phyloP scores from a whole-genome alignment of 2,113 vertebrate genomes.

The Stomatorhinus ivindoensis region DNA sequence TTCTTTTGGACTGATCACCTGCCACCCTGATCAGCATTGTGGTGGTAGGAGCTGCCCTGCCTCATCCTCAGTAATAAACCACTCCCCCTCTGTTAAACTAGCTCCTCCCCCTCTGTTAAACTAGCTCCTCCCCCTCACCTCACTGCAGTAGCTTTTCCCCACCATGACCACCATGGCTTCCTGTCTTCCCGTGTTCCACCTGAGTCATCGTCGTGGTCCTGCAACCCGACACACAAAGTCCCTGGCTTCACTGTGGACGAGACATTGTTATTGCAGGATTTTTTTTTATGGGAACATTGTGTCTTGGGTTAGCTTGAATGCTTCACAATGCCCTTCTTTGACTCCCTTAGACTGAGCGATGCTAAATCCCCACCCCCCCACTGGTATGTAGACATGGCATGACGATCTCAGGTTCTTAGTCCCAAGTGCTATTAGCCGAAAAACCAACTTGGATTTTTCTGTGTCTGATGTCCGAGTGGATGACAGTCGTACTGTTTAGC shows the following conservation, averaged over 20 bases:
- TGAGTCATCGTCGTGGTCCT: not conserved
- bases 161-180: not conserved
- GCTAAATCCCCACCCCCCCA: not conserved
- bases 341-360: not conserved
- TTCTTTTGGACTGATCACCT: not conserved
- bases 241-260: not conserved
- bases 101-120: too few species aligned
- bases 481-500: not conserved
- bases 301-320: not conserved
- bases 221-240: not conserved
- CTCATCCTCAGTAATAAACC: not conserved
- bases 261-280: not conserved
- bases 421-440: not conserved
- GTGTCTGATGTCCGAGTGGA: not conserved
- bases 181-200: not conserved
- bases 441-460: not conserved
- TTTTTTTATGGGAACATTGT: not conserved
- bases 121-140: too few species aligned
- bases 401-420: not conserved
- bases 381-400: not conserved
- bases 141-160: not conserved
- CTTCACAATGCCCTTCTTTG: not conserved
- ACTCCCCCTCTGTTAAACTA: not conserved
- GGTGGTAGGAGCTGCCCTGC: not conserved
- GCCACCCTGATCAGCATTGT: not conserved